These are phyloP conservation scores for Acanthoscelides obtectus DNA, from an alignment of 2,888 invertebrate genomes.

Conservation along the genomic window DNA sequence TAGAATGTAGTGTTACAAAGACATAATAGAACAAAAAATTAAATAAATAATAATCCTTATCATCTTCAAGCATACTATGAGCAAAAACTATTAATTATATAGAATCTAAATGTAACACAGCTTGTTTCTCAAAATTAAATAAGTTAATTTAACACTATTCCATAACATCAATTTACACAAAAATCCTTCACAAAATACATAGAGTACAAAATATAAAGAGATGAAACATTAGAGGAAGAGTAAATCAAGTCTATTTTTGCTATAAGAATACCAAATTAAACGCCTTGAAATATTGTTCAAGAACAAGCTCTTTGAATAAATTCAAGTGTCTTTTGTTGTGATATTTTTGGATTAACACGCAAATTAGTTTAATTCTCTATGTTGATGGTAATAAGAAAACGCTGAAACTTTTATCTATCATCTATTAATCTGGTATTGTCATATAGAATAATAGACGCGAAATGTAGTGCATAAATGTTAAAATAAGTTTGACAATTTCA, in stretches of 20 bases:
- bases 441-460: no score
- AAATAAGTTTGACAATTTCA: no score
- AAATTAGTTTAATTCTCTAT: no score
- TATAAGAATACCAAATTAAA: neutral
- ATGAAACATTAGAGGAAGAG: conserved; percentile 16
- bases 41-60: conserved; percentile 39
- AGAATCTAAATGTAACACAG: conserved; percentile 36
- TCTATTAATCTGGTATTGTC: no score
- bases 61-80: conserved; percentile 31
- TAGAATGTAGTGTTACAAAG: conserved; percentile 29
- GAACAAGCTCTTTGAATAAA: no score
- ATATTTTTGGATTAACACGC: no score
- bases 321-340: no score
- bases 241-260: conserved; percentile 10
- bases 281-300: neutral
- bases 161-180: neutral
- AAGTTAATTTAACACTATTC: conserved; percentile 10
- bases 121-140: conserved; percentile 27
- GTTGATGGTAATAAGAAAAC: no score
- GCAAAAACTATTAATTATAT: conserved; percentile 31
- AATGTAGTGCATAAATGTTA: no score
- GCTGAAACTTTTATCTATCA: no score
- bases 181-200: neutral
- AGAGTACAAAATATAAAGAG: conserved; percentile 3
- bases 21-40: conserved; percentile 30